Percentiles rank a stretch among this genome's conserved stretches.
phyloP scores from a whole-genome alignment of 2,797 vertebrate species.

The Aphelocoma californica region DNA sequence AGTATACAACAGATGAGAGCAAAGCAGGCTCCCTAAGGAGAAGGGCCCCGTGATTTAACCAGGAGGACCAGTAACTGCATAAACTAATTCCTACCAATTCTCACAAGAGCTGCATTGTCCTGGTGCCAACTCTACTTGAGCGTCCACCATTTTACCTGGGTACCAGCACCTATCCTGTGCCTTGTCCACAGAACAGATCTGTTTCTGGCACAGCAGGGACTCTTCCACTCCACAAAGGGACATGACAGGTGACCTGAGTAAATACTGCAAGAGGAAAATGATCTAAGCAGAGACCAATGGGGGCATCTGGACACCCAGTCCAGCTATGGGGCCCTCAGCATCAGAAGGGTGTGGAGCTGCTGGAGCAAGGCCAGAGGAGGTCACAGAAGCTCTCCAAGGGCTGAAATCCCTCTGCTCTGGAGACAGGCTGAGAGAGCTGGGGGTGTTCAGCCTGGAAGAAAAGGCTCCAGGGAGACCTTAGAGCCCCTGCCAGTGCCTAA shows the following conservation, averaged over 20 bases:
- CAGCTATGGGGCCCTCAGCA: not conserved
- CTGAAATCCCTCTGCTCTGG: not conserved
- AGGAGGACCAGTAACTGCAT: not conserved
- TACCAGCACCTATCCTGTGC: too few relatives aligned
- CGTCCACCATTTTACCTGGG: not conserved
- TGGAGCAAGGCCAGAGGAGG: not conserved
- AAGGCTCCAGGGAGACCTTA: not conserved
- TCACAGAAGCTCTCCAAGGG: not conserved
- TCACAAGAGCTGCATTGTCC: not conserved
- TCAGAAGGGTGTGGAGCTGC: not conserved
- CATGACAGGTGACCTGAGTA: rapidly evolving
- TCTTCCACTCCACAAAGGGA: not conserved
- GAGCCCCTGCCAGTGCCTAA: not conserved
- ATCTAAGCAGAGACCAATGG: not conserved
- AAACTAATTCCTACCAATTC: not conserved
- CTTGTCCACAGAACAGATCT: not conserved
- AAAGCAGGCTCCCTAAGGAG: not conserved
- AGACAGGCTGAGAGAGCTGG: not conserved
- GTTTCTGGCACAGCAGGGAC: rapidly evolving
- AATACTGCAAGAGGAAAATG: rapidly evolving
- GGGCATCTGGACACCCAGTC: not conserved
- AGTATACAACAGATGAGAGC: not conserved
- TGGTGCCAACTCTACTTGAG: not conserved
- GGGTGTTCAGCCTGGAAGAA: not conserved
- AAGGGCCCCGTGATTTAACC: not conserved